Percentiles rank a stretch among this genome's conserved stretches.
Conservation (phyloP, 2,113 vertebrate genomes). For the Crotophaga sulcirostris region DNA sequence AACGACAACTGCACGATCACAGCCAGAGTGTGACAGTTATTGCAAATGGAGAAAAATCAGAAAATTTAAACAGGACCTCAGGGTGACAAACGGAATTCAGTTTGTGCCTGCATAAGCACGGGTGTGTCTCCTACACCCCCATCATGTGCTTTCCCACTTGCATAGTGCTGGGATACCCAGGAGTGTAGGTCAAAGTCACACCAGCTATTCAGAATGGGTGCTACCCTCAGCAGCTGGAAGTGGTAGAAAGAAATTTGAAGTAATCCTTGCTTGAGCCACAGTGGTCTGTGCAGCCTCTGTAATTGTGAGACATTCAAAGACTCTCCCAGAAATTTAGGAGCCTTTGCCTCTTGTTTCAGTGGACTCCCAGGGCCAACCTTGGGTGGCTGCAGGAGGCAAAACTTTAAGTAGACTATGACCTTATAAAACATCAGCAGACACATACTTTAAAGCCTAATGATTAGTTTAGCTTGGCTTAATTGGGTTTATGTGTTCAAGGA, state of each 20-base stretch:
- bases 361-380: neutral
- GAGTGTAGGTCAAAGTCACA: neutral
- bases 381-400: constrained; percentile 57
- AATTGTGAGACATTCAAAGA: neutral
- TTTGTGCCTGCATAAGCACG: neutral
- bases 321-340: constrained; percentile 14
- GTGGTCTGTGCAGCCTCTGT: neutral
- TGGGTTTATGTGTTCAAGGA: constrained; percentile 60
- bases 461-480: constrained; percentile 61
- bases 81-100: neutral
- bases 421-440: constrained; percentile 66
- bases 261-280: neutral
- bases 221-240: neutral
- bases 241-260: neutral
- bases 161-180: neutral
- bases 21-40: neutral
- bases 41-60: neutral
- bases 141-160: accelerated
- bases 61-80: neutral
- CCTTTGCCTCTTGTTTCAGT: constrained; percentile 29
- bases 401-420: constrained; percentile 47
- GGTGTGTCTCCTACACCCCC: neutral
- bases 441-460: constrained; percentile 65
- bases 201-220: neutral
- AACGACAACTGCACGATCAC: neutral